Evolutionary conservation across 2,888 invertebrate genomes (phyloP), one percentile per base, ranked within the genome.

Genomic region (Rapana venosa): DNA sequence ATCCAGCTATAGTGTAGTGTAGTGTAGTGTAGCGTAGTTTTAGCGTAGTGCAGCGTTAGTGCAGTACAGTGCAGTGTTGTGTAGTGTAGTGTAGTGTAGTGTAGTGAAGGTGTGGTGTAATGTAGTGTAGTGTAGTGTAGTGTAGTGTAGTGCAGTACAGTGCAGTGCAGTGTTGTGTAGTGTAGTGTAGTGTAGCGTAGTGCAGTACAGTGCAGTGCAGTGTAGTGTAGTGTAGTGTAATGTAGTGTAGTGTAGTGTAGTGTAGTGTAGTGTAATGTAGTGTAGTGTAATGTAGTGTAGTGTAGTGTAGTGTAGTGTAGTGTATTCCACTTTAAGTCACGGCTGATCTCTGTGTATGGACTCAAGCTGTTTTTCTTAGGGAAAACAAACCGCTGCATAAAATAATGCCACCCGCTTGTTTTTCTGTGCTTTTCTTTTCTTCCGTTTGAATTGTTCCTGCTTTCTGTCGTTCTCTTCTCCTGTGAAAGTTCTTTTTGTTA

Each of bases 161-260:
- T 70, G 70, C 26, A 5, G 70, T 70, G 70, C 1, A 5, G 70
- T 70, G 70, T 5, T 6, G 8, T 70, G 70, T 5, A 5, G 70
- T 70, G 70, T 5, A 5, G 70, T 70, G 70, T 5, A 22, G 70
- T 70, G 70, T 5, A 5, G 70, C 26, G 70, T 5, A 22, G 8
- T 70, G 70, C 26, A 70, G 70, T 70, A 26, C 26, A 70, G 70
- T 70, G 70, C n/a, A 74, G 74, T 74, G 74, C n/a, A n/a, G 74
- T 74, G 74, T 74, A 74, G 74, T n/a, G 74, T 74, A 47, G 74
- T 74, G n/a, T 8, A 74, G 74, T 74, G 74, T 74, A 74, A n/a
- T 74, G 74, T 74, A 74, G 74, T n/a, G 74, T 74, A 74, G n/a
- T 74, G 74, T 74, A 74, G 74, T n/a, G 74, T 74, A 74, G n/a